phyloP scores from a whole-genome alignment of 2,888 invertebrate species.

The Eupithecia centaureata region DNA sequence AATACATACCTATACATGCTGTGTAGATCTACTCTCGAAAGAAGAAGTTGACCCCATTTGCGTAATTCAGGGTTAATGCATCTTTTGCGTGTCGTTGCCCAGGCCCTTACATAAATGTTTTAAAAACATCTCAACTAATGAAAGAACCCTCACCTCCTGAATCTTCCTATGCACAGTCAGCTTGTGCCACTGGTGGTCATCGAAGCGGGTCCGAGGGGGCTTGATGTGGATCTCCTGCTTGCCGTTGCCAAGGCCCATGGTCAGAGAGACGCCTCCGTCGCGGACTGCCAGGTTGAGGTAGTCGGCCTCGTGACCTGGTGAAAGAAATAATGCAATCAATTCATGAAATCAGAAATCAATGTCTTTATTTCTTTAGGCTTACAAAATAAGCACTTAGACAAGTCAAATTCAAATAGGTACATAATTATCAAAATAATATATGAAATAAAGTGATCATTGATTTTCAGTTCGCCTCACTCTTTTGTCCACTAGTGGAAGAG shows the following conservation, averaged over 20 bases:
- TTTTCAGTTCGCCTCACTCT: too few species aligned
- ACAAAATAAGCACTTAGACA: too few species aligned
- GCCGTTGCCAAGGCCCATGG: slow-evolving; percentile 95
- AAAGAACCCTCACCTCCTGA: slow-evolving; percentile 88
- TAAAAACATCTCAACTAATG: neutral
- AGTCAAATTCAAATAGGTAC: too few species aligned
- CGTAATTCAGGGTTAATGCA: too few species aligned
- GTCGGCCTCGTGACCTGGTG: slow-evolving; percentile 93
- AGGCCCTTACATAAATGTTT: neutral
- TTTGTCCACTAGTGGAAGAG: too few species aligned
- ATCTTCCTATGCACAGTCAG: slow-evolving; percentile 94
- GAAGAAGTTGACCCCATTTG: too few species aligned
- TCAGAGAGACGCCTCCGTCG: slow-evolving; percentile 94
- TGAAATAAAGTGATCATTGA: too few species aligned
- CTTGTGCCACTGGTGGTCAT: slow-evolving; percentile 98
- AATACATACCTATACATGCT: too few species aligned
- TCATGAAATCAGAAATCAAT: too few species aligned
- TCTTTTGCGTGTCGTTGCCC: neutral
- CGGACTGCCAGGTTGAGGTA: slow-evolving; percentile 94
- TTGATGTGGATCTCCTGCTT: slow-evolving; percentile 95
- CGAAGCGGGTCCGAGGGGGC: slow-evolving; percentile 94
- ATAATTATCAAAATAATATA: too few species aligned
- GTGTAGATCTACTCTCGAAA: too few species aligned
- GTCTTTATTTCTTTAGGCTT: too few species aligned
- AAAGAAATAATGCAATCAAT: slow-evolving; percentile 35